phyloP scores from a whole-genome alignment of 2,113 vertebrate genomes.

The Bothrops jararaca region DNA sequence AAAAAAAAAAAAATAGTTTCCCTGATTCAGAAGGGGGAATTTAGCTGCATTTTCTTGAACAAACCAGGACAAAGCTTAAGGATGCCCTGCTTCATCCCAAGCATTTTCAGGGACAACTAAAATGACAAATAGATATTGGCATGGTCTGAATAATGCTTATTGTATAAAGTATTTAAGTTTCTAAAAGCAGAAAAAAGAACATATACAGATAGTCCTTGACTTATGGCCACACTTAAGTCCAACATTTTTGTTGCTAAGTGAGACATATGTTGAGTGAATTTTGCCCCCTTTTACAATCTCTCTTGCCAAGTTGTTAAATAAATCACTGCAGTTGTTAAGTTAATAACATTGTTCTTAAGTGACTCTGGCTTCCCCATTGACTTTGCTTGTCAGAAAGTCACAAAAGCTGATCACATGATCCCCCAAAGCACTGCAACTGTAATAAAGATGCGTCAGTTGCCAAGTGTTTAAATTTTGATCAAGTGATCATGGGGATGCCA shows the following conservation, averaged over 20 bases:
- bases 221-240: background rate
- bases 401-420: too few species aligned
- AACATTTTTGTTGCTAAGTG: background rate
- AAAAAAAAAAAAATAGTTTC: background rate
- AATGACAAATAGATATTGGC: background rate
- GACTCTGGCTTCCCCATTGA: background rate
- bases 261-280: background rate
- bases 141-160: background rate
- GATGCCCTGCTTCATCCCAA: background rate
- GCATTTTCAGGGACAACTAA: background rate
- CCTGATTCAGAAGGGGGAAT: background rate
- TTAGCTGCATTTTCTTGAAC: background rate
- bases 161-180: background rate
- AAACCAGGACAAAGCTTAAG: background rate
- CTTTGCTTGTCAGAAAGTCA: background rate
- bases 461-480: too few species aligned
- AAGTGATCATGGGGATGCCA: too few species aligned
- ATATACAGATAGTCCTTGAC: background rate
- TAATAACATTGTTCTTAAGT: background rate
- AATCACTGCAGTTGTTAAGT: too few species aligned
- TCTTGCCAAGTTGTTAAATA: background rate
- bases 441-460: too few species aligned
- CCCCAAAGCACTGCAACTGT: too few species aligned
- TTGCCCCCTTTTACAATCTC: background rate
- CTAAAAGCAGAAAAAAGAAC: background rate